Base-by-base conservation (phyloP, 2,113 vertebrate species). In the Phocoena sinus region DNA sequence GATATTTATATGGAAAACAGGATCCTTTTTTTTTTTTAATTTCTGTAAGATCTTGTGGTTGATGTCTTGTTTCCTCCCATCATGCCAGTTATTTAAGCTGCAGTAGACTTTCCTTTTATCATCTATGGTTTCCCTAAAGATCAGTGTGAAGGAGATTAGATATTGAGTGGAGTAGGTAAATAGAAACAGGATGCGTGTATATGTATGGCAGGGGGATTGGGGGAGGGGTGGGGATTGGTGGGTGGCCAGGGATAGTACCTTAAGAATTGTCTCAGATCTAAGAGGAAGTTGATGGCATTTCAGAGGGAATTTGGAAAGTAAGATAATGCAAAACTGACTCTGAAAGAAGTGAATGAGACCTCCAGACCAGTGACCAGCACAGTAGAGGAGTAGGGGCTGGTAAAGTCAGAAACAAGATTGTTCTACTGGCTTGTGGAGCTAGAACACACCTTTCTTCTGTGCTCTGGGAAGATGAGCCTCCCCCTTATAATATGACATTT, bases 1-100 rank as follows among this genome's bases (percentile, higher is more conserved):
- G 56, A 93, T 87, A 91, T 94, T 95, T 96, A 71, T 92, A 47
- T 70, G 68, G 91, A 80, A 93, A 96, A 83, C 58, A 81, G 18
- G 9, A 38, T 93, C 56, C 18, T 21, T 73, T 14, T 92, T 74
- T 36, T 41, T 53, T 47, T 76, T 20, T 1, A 31, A n/a, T 79
- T 83, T 95, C 13, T 89, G 5, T 89, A 63, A 91, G 62, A 79
- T 70, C 86, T 44, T 76, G 6, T 70, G n/a, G 13, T 76, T 80
- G 79, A 92, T 41, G 17, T 50, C 63, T 82, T 97, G 25, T 89
- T 94, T 88, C 36, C 12, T 96, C 47, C 13, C 65, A 62, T 74
- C 3, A 5, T 50, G 31, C 5, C 44, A 67, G 31, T 86, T 53
- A 63, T 44, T 86, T 79, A 92, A 89, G 13, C 26, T 68, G 36